Base-by-base conservation (phyloP, 2,113 vertebrate species). In the Cryptomyrus ogoouensis region DNA sequence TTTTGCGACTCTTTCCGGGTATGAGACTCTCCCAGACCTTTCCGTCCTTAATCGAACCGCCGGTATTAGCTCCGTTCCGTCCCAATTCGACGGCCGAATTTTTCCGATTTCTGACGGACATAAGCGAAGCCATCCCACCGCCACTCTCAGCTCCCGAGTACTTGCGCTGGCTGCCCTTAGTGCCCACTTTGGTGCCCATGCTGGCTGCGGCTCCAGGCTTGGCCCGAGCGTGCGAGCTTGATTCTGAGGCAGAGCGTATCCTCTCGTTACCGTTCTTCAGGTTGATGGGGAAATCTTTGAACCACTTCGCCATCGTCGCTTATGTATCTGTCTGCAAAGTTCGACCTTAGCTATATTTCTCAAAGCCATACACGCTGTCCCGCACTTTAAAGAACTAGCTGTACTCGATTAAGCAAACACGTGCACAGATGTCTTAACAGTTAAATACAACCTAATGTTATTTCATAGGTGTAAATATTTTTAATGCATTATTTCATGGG, bases 251-350 rank as follows among this genome's bases (percentile, higher is more conserved):
- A 24, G 96, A 96, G 52, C 96, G 96, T 42, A 93, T 95, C 21
- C 96, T 92, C 91, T 98, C 98, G 0, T 95, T 97, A 8, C 96
- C 97, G 27, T 97, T 97, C 93, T 97, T 98, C 90, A 99, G 93
- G 92, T 96, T 97, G 91, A 97, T 96, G 1, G 98, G 98, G 42
- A 98, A 97, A 94, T 99, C 98, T 95, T 96, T 97, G 93, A 99
- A 99, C 98, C 98, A 99, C 92, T 96, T 98, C 89, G 98, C 98
- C 98, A 99, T 99, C 92, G 83, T 85, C 24, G 44, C 56, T 66
- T 91, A 12, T 86, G 1, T 10, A 15, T 66, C 46, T 62, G 83
- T 17, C 9, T 52, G 88, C 74, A 84, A 84, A 46, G 5, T 42
- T 88, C 58, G 53, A 88, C 50, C 35, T 88, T 56, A 19, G 3